phyloP scores from a whole-genome alignment of 2,888 invertebrate species.

The Pantelozetes paolii region DNA sequence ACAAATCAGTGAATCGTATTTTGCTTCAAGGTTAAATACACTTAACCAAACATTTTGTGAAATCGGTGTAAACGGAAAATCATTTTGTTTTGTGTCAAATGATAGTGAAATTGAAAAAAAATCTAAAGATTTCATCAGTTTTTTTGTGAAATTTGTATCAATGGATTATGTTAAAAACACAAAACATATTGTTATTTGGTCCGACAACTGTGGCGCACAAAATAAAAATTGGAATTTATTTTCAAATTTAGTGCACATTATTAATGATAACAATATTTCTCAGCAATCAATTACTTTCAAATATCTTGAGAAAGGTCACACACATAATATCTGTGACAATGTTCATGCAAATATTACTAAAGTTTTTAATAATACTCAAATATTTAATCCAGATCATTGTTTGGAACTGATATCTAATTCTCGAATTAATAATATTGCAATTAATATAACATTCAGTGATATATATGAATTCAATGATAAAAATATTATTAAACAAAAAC shows the following conservation, averaged over 20 bases:
- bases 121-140: neutral
- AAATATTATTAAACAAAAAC: neutral
- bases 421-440: neutral
- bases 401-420: neutral
- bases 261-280: neutral
- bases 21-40: neutral
- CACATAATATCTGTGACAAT: neutral
- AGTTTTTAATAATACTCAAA: neutral
- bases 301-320: neutral
- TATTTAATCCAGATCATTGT: neutral
- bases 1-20: neutral
- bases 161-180: neutral
- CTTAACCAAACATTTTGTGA: slow-evolving; percentile 4
- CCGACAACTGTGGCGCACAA: neutral
- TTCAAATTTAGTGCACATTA: neutral
- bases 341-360: neutral
- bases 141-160: neutral
- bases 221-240: neutral
- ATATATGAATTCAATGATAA: neutral
- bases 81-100: neutral
- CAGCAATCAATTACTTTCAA: neutral
- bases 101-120: neutral
- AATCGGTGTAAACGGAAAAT: neutral
- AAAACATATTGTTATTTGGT: neutral
- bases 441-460: neutral